Conservation (phyloP, 2,888 invertebrate genomes). For the Clistopyga incitator region DNA sequence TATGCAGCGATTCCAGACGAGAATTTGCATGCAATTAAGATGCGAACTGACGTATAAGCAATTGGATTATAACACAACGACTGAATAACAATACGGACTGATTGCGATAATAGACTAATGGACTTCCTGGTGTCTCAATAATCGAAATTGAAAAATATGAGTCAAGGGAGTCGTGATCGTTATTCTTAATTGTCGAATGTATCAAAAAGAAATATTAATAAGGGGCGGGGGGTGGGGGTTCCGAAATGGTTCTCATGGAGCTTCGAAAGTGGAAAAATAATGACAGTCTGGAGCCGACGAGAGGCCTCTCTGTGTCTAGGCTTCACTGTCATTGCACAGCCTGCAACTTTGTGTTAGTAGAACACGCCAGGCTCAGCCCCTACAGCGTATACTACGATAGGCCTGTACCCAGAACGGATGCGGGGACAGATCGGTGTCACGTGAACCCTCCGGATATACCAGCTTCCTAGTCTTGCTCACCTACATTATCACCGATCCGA, state of each 20-base stretch:
- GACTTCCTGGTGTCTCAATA: slow-evolving; percentile 11
- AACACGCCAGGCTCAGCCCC: slow-evolving; percentile 67
- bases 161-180: slow-evolving; percentile 18
- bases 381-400: slow-evolving; percentile 69
- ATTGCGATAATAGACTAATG: slow-evolving; percentile 16
- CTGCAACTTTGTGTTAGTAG: slow-evolving; percentile 66
- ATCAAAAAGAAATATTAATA: not conserved
- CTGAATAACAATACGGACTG: not conserved
- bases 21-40: not conserved
- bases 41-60: not conserved
- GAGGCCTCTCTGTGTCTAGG: slow-evolving; percentile 36
- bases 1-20: not conserved
- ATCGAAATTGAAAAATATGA: slow-evolving; percentile 10
- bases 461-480: slow-evolving; percentile 83
- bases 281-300: slow-evolving; percentile 29
- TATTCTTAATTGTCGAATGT: slow-evolving; percentile 36
- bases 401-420: slow-evolving; percentile 79
- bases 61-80: not conserved
- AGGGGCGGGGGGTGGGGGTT: slow-evolving; percentile 1
- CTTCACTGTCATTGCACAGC: slow-evolving; percentile 29
- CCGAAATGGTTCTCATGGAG: slow-evolving; percentile 36
- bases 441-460: slow-evolving; percentile 83
- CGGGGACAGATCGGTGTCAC: slow-evolving; percentile 83
- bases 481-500: slow-evolving; percentile 76
- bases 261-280: slow-evolving; percentile 47